These are phyloP conservation scores for Mesoligia furuncula DNA, from an alignment of 2,888 invertebrate species.

Conservation along the genomic window DNA sequence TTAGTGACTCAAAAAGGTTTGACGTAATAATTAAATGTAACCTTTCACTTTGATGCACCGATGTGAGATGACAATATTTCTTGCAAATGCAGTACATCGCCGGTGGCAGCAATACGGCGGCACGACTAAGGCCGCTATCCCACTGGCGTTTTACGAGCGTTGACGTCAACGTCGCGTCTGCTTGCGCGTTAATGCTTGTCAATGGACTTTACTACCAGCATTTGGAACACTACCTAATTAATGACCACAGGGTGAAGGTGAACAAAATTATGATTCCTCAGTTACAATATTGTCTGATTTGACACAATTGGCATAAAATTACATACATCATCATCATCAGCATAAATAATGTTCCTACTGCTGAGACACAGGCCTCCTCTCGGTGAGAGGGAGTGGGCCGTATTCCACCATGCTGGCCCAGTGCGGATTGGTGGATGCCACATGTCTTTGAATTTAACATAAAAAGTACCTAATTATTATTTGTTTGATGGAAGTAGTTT, in stretches of 20 bases:
- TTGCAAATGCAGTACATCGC: background rate
- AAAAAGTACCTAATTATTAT: too few relatives aligned
- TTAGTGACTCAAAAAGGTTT: background rate
- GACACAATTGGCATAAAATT: background rate
- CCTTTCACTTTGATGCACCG: background rate
- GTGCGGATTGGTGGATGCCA: too few relatives aligned
- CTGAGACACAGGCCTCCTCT: too few relatives aligned
- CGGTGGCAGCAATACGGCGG: background rate
- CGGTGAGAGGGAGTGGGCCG: too few relatives aligned
- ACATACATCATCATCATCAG: background rate
- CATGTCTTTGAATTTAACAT: too few relatives aligned
- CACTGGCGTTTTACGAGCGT: too few relatives aligned
- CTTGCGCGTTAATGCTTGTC: too few relatives aligned
- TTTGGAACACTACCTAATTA: background rate
- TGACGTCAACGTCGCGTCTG: too few relatives aligned
- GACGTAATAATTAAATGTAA: background rate
- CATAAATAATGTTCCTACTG: too few relatives aligned
- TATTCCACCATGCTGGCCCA: too few relatives aligned
- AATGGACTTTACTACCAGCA: background rate
- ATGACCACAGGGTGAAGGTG: background rate
- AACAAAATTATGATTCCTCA: background rate
- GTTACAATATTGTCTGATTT: background rate
- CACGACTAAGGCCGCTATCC: too few relatives aligned
- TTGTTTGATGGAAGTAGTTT: background rate
- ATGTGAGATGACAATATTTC: background rate